Evolutionary conservation across 2,888 invertebrate genomes (phyloP).

Genomic region (Heliconius aoede): DNA sequence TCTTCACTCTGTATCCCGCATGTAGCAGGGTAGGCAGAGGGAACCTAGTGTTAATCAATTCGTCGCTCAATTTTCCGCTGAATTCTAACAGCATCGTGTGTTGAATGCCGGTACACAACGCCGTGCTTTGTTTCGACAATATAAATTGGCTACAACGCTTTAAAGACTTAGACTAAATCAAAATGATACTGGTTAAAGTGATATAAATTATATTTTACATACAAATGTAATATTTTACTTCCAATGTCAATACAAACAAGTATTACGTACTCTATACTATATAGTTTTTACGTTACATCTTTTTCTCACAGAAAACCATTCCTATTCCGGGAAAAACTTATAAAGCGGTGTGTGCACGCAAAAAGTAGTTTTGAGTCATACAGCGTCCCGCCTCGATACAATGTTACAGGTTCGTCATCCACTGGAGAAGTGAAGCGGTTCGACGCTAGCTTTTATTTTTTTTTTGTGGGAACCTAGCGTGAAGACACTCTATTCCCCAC

Average conservation of each 20-base stretch:
- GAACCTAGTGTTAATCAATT: too few relatives aligned
- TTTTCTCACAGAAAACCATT: conserved; percentile 40
- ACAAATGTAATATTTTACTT: too few relatives aligned
- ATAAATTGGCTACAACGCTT: too few relatives aligned
- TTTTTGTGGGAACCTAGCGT: too few relatives aligned
- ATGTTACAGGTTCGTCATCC: conserved; percentile 16
- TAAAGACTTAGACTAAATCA: too few relatives aligned
- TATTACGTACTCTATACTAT: conserved; percentile 42
- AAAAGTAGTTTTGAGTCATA: conserved; percentile 36
- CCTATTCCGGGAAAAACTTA: conserved; percentile 43
- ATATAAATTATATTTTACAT: too few relatives aligned
- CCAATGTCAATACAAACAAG: conserved; percentile 8
- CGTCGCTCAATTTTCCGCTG: too few relatives aligned
- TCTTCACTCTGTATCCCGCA: too few relatives aligned
- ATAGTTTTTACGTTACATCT: conserved; percentile 28
- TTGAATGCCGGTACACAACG: too few relatives aligned
- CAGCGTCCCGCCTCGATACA: conserved; percentile 25
- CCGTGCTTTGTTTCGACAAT: too few relatives aligned
- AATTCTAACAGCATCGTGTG: too few relatives aligned
- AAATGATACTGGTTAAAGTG: too few relatives aligned
- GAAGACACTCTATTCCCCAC: not conserved
- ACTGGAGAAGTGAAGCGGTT: conserved; percentile 5
- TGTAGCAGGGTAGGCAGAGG: not conserved
- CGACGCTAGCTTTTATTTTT: not conserved
- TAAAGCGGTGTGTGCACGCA: conserved; percentile 30